A percentile compares a stretch with the other conserved stretches of the same genome.
phyloP scores from a whole-genome alignment of 2,113 vertebrate species.

The Dipodomys stephensi region DNA sequence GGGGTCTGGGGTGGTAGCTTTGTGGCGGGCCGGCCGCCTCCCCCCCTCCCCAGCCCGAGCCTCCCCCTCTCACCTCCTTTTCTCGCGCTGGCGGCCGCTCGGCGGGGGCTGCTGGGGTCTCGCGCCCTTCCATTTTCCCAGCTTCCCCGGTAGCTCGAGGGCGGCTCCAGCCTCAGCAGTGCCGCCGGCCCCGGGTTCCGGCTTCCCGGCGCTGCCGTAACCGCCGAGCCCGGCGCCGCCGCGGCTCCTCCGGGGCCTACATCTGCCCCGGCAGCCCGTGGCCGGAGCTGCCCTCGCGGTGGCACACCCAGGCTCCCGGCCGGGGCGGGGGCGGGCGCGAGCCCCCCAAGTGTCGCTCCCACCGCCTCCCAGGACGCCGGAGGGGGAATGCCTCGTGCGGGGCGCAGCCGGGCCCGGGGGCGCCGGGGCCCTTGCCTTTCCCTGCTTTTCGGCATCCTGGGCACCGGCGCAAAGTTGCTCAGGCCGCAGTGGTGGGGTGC shows the following conservation, averaged over 20 bases:
- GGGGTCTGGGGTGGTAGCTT: constrained; percentile 74
- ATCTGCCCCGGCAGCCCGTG: constrained; percentile 62
- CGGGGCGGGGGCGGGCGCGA: constrained; percentile 32
- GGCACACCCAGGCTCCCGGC: constrained; percentile 68
- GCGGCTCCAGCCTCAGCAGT: constrained; percentile 72
- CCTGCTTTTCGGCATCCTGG: constrained; percentile 69
- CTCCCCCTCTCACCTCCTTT: constrained; percentile 61
- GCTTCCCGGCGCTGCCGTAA: constrained; percentile 71
- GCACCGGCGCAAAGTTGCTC: constrained; percentile 71
- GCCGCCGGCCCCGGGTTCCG: constrained; percentile 74
- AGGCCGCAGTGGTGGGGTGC: constrained; percentile 52
- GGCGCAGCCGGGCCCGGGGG: constrained; percentile 38
- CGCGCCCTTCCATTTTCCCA: constrained; percentile 70
- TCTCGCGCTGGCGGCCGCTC: constrained; percentile 49
- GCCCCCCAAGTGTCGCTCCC: constrained; percentile 16
- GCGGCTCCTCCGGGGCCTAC: constrained; percentile 81
- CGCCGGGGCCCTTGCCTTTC: constrained; percentile 57
- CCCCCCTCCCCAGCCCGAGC: constrained; percentile 40
- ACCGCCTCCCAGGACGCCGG: constrained; percentile 43
- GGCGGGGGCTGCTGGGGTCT: constrained; percentile 73
- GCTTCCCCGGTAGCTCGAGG: constrained; percentile 74
- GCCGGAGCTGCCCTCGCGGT: constrained; percentile 70
- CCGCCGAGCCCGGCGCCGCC: constrained; percentile 69
- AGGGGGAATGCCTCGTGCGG: background rate
- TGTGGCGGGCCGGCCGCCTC: constrained; percentile 72